Base-by-base conservation (phyloP, 2,888 invertebrate species). In the Drosophila algonquin region DNA sequence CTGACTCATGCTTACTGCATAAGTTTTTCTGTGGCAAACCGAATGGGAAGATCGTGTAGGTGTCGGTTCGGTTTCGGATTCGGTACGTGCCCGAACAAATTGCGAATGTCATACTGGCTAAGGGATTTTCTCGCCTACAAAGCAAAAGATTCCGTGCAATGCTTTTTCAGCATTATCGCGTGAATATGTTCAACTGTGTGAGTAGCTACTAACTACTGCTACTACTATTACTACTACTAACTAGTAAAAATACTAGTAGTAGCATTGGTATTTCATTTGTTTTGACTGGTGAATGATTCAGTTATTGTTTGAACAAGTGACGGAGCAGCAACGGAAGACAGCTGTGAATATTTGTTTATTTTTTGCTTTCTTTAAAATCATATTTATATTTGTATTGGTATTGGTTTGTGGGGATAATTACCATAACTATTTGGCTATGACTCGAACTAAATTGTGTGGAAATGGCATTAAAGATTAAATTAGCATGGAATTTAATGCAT, bases 1-100 rank as follows among this genome's bases (percentile, higher is more conserved):
- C 63, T 6, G 0, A 60, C 10, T 81, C 84, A 81, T 81, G 83
- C 76, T 79, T 83, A 83, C 35, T 65, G 12, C 67, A 18, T 2
- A 32, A 27, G 16, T 58, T n/a, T n/a, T 14, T n/a, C n/a, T n/a
- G 27, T 9, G 6, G 14, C n/a, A 27, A 24, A 27, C 50, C 2
- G 40, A 40, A 40, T 14, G n/a, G n/a, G 7, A 6, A n/a, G 14
- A 40, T 40, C n/a, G 40, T 40, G 14, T 14, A 35, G 35, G 35
- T 12, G n/a, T 40, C 40, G 40, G 14, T 2, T 6, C 7, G 1
- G 24, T n/a, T 27, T 8, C 50, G 24, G 24, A 50, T 18, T 1
- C 18, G 18, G 27, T 40, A 18, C 7, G 32, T 18, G 10, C 52
- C 27, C 45, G 16, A 45, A 12, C 55, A 24, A 24, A 12, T 18